phyloP scores from a whole-genome alignment of 2,888 invertebrate genomes.

The Nemoura dubitans region DNA sequence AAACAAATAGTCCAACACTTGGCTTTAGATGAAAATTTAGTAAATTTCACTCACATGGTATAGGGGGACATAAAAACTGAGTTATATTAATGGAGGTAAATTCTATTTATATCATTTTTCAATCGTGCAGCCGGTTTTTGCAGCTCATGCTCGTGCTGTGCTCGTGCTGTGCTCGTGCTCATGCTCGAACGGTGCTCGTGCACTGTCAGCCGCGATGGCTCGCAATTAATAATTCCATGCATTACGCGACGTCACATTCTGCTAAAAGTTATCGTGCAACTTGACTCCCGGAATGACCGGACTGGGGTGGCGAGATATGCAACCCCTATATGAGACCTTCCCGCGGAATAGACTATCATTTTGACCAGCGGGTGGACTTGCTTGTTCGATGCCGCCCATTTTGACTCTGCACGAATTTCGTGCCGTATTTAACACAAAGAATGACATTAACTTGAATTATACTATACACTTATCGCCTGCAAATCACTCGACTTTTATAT shows the following conservation, averaged over 20 bases:
- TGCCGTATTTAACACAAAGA: no score
- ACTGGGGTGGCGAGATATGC: no score
- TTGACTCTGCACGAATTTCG: neutral
- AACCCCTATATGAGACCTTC: no score
- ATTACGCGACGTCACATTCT: neutral
- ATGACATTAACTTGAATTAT: neutral
- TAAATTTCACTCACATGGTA: neutral
- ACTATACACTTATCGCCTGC: neutral
- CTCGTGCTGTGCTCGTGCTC: no score
- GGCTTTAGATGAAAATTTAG: neutral
- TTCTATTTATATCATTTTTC: neutral
- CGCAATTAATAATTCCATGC: neutral
- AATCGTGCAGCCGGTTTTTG: neutral
- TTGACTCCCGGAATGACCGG: neutral
- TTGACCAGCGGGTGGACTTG: neutral
- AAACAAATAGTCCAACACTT: neutral
- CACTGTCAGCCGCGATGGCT: neutral
- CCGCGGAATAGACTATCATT: neutral
- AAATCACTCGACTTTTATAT: neutral
- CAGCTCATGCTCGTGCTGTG: no score
- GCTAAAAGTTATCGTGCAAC: neutral
- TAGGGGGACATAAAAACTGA: neutral
- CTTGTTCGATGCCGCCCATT: neutral
- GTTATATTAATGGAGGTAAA: neutral
- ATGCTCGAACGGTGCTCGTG: neutral